Evolutionary conservation across 2,888 invertebrate species (phyloP), one percentile per base, ranked within the genome.

Genomic region (Parelbella ahira): DNA sequence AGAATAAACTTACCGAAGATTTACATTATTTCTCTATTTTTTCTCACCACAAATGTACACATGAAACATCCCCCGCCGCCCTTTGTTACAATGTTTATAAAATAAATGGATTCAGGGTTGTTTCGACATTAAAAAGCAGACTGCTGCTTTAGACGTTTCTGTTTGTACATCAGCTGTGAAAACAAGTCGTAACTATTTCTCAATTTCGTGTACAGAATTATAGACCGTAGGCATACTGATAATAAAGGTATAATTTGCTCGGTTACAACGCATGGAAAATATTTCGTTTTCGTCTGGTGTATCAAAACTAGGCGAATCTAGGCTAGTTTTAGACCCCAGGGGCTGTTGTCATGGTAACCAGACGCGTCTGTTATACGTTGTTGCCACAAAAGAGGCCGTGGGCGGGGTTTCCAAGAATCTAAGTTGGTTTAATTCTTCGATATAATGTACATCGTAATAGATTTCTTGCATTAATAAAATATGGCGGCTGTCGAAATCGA

Each of bases 301-400:
- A 19, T 30, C 19, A 30, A 28, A 19, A 21, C 33, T 33, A 13
- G 33, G 33, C 21, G 21, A 32, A 12, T 12, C 32, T 33, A 11
- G 19, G 21, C 13, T 21, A 33, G 21, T 8, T 32, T 33, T 21
- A 23, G 33, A 21, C 33, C 19, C 23, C 10, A 33, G 33, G 33
- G 33, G 21, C 52, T 54, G 64, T 63, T 45, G 48, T 30, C 49
- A 61, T 54, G 56, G 45, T 36, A 47, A 58, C 64, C 37, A 13
- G 20, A 21, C 13, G 21, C 32, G 32, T n/a, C n/a, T 11, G 33
- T 21, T 30, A 21, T 23, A 6, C 34, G 13, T 9, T 24, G 34
- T 24, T 34, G 23, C n/a, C 20, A 32, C 15, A 24, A 13, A 24
- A 24, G 12, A 13, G 19, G 13, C 34, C 4, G 15, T 15, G 34